Conservation (phyloP, 2,113 vertebrate genomes). For the Mesocricetus auratus region DNA sequence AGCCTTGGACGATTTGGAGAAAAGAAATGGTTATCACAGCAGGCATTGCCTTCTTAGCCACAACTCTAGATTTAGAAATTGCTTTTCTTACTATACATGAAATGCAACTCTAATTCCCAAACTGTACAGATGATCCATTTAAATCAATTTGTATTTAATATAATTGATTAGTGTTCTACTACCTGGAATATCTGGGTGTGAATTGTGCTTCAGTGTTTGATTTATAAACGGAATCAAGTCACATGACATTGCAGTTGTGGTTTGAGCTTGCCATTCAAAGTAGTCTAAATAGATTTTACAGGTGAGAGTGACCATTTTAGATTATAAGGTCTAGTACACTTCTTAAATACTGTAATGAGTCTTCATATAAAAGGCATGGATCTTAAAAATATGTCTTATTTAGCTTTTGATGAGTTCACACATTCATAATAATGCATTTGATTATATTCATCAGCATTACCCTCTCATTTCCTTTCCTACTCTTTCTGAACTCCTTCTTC, state of each 20-base stretch:
- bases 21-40: constrained; percentile 29
- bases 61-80: constrained; percentile 28
- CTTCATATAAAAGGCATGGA: background rate
- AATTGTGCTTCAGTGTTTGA: background rate
- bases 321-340: no score
- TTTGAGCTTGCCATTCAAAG: background rate
- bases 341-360: background rate
- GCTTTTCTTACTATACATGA: constrained; percentile 10
- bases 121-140: background rate
- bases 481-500: no score
- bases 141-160: background rate
- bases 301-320: background rate
- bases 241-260: background rate
- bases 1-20: constrained; percentile 46
- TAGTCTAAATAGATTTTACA: background rate
- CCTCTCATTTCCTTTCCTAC: background rate
- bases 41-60: background rate
- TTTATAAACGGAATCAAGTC: background rate
- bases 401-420: background rate
- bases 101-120: constrained; percentile 50
- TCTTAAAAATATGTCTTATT: background rate
- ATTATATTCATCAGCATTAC: background rate
- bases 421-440: background rate
- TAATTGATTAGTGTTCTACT: background rate
- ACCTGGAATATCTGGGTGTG: background rate